Conservation (phyloP, 1,140 invertebrate genomes). For the Amyelois transitella region DNA sequence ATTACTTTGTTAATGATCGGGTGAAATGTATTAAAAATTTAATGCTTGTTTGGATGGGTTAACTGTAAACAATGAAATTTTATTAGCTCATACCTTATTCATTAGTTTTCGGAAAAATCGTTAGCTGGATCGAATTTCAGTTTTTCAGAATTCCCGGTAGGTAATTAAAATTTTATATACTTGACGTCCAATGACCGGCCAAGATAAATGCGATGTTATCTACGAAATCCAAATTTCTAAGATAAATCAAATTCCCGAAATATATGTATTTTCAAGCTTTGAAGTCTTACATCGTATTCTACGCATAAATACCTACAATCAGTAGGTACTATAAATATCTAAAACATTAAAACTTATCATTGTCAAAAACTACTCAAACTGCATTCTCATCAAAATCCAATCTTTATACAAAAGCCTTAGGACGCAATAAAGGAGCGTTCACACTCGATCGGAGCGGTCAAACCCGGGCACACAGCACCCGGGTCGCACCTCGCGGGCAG, state of each 20-base stretch:
- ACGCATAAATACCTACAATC: too few species aligned
- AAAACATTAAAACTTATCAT: neutral
- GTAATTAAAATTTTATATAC: too few species aligned
- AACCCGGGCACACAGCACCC: constrained; percentile 5
- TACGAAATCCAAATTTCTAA: too few species aligned
- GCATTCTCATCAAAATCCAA: constrained; percentile 11
- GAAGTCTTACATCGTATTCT: too few species aligned
- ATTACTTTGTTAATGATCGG: constrained; percentile 43
- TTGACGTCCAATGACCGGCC: too few species aligned
- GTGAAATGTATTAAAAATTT: constrained; percentile 29
- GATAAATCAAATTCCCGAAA: too few species aligned
- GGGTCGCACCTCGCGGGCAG: constrained; percentile 10
- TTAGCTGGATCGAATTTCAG: neutral
- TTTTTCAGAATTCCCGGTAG: too few species aligned
- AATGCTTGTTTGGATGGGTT: constrained; percentile 8
- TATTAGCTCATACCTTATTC: neutral
- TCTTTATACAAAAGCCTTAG: constrained; percentile 8
- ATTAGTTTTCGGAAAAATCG: neutral
- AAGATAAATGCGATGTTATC: too few species aligned
- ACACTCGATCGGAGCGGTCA: constrained; percentile 14
- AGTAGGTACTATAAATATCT: neutral
- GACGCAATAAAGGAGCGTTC: constrained; percentile 12
- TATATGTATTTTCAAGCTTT: too few species aligned
- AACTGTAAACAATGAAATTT: constrained; percentile 1
- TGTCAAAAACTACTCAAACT: neutral